A percentile compares a stretch with the other conserved stretches of the same genome.
Conservation (phyloP, 2,797 vertebrate species). For the Eutrigla gurnardus region DNA sequence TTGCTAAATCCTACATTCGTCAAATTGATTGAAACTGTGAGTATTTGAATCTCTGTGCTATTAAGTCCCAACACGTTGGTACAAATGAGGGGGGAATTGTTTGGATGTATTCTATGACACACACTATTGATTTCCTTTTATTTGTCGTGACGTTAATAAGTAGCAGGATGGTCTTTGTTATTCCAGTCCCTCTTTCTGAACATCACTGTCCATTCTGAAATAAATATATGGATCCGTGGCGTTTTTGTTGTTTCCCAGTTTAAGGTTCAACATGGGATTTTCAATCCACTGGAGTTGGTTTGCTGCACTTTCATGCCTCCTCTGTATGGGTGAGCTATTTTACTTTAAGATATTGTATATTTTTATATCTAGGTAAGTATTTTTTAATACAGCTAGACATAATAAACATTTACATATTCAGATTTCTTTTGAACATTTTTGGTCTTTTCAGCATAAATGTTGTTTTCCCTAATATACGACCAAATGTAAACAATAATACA, state of each 20-base stretch:
- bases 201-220: constrained; percentile 31
- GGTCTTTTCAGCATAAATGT: neutral
- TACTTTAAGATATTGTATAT: neutral
- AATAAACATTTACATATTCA: neutral
- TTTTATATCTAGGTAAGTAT: neutral
- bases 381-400: neutral
- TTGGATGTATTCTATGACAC: constrained; percentile 3
- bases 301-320: constrained; percentile 50
- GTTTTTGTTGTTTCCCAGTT: constrained; percentile 20
- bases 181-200: constrained; percentile 12
- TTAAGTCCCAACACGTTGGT: neutral
- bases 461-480: neutral
- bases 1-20: neutral
- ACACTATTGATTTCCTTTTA: constrained; percentile 61
- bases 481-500: too few relatives aligned
- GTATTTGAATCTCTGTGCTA: neutral
- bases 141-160: constrained; percentile 70
- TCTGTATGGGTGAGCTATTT: constrained; percentile 65
- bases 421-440: neutral
- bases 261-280: constrained; percentile 61
- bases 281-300: constrained; percentile 43
- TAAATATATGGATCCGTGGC: constrained; percentile 10
- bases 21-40: neutral
- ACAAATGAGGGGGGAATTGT: neutral
- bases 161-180: constrained; percentile 38